A percentile compares a stretch with the other conserved stretches of the same genome.
phyloP scores from a whole-genome alignment of 2,888 invertebrate species.

The Idaea aversata region DNA sequence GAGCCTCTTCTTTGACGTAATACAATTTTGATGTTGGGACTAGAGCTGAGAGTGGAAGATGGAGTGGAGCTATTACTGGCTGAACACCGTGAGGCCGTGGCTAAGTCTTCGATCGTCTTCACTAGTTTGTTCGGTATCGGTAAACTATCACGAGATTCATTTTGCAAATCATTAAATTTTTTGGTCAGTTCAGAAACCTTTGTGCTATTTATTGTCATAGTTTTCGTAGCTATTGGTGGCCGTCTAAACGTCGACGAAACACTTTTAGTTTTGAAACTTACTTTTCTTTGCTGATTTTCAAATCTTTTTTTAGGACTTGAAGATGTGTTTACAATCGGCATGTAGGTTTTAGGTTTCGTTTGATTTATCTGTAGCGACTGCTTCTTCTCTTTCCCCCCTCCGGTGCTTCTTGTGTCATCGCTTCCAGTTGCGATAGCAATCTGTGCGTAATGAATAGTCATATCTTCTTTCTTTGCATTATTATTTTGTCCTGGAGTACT shows the following conservation, averaged over 20 bases:
- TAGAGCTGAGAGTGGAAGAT: constrained; percentile 68
- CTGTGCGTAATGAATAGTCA: constrained; percentile 65
- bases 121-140: constrained; percentile 78
- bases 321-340: constrained; percentile 38
- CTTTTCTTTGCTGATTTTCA: constrained; percentile 74
- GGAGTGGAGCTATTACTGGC: constrained; percentile 71
- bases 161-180: constrained; percentile 84
- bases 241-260: constrained; percentile 68
- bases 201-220: constrained; percentile 74
- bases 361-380: constrained; percentile 7
- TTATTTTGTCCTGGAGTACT: constrained; percentile 25
- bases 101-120: constrained; percentile 74
- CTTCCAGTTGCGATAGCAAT: constrained; percentile 65
- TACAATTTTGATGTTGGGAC: constrained; percentile 75
- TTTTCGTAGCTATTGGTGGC: constrained; percentile 63
- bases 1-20: constrained; percentile 66
- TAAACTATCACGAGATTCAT: constrained; percentile 59
- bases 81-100: constrained; percentile 50
- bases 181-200: constrained; percentile 85
- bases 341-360: constrained; percentile 39
- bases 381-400: constrained; percentile 58
- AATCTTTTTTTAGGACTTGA: constrained; percentile 51
- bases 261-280: constrained; percentile 82
- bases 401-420: constrained; percentile 72
- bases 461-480: constrained; percentile 38